phyloP scores from a whole-genome alignment of 2,113 vertebrate genomes.

The Crypturellus undulatus region DNA sequence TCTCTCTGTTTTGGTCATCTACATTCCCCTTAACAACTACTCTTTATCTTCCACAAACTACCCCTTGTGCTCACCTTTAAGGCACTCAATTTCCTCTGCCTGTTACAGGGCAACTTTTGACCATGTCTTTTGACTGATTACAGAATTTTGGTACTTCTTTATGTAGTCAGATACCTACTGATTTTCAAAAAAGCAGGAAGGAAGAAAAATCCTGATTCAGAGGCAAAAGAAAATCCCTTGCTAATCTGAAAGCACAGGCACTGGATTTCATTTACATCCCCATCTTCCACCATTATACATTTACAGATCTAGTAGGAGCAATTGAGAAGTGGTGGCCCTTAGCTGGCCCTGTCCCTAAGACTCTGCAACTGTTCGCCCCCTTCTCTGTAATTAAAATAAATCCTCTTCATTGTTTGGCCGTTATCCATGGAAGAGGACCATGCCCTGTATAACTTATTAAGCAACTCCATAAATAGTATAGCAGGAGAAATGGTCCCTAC shows the following conservation, averaged over 20 bases:
- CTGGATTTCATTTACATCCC: not conserved
- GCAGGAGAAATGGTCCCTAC: not conserved
- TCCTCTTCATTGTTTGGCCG: not conserved
- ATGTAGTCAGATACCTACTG: not conserved
- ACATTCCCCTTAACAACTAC: not conserved
- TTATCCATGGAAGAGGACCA: not conserved
- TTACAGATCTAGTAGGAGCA: not conserved
- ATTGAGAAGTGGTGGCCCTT: not conserved
- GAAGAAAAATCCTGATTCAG: not conserved
- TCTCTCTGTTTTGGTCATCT: not conserved
- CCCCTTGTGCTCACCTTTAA: not conserved
- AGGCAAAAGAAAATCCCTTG: not conserved
- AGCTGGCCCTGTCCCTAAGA: not conserved
- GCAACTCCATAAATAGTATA: fast-evolving
- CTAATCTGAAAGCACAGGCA: fast-evolving
- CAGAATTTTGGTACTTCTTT: not conserved
- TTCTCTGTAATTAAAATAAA: not conserved
- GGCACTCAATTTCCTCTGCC: not conserved
- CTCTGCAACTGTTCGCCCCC: not conserved
- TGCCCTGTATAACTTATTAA: not conserved
- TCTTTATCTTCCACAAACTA: not conserved
- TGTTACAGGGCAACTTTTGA: not conserved
- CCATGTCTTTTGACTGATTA: not conserved
- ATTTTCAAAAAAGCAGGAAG: not conserved
- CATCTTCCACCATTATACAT: fast-evolving